Evolutionary conservation across 2,113 vertebrate genomes (phyloP).

Genomic region (Odontesthes bonariensis): DNA sequence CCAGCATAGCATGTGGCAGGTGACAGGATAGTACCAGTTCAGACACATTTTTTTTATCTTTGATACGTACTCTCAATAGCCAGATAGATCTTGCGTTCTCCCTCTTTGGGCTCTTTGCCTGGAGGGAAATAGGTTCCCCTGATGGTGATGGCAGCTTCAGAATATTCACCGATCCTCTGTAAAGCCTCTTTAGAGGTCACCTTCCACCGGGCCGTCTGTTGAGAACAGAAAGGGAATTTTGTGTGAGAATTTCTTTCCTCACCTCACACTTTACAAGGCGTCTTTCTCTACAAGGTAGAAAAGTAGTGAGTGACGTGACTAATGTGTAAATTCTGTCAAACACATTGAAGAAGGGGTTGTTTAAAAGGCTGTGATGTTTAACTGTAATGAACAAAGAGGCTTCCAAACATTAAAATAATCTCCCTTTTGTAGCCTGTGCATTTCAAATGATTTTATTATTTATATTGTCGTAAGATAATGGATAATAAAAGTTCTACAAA

Average conservation of each 20-base stretch:
- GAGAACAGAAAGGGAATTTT: neutral
- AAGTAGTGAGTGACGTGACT: too few relatives aligned
- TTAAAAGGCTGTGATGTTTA: too few relatives aligned
- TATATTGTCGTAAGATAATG: too few relatives aligned
- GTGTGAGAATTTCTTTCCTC: neutral
- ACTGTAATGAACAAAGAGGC: too few relatives aligned
- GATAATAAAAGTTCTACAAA: too few relatives aligned
- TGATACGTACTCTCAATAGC: slow-evolving; percentile 94
- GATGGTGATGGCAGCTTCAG: slow-evolving; percentile 98
- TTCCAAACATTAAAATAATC: too few relatives aligned
- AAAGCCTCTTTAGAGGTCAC: slow-evolving; percentile 98
- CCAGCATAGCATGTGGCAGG: neutral
- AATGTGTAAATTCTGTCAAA: too few relatives aligned
- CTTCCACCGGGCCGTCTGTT: slow-evolving; percentile 97
- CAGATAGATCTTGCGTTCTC: slow-evolving; percentile 98
- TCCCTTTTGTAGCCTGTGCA: too few relatives aligned
- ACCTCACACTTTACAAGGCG: too few relatives aligned
- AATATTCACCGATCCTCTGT: slow-evolving; percentile 98
- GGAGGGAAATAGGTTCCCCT: slow-evolving; percentile 98
- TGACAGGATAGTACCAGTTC: neutral
- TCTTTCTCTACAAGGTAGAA: too few relatives aligned
- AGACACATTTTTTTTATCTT: neutral
- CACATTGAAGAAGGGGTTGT: too few relatives aligned
- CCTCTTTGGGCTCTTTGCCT: slow-evolving; percentile 98
- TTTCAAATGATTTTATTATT: too few relatives aligned